These are phyloP conservation scores for Leiothrix lutea DNA, from an alignment of 2,113 vertebrate genomes.

Conservation along the genomic window DNA sequence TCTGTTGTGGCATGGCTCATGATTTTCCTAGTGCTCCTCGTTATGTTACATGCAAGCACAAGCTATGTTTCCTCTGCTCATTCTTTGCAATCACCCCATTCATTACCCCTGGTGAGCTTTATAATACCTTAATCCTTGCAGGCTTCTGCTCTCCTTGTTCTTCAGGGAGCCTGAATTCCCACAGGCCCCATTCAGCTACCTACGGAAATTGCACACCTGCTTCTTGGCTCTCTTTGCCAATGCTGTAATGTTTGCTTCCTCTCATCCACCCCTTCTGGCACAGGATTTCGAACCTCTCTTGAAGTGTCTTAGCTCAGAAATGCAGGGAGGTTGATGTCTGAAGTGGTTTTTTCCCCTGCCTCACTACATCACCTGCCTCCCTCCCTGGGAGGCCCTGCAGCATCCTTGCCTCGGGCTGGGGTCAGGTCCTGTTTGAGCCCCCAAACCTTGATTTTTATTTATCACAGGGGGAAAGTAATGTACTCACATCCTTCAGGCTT, in stretches of 20 bases:
- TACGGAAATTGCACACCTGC: constrained; percentile 6
- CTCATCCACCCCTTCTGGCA: background rate
- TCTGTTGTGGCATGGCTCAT: background rate
- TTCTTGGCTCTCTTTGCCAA: background rate
- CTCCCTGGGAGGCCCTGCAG: background rate
- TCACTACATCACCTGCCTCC: background rate
- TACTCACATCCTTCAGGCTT: background rate
- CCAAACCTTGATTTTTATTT: background rate
- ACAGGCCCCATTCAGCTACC: background rate
- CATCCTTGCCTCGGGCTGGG: rapidly evolving
- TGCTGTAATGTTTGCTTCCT: background rate
- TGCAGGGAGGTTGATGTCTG: background rate
- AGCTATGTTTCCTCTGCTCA: background rate
- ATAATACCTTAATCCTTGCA: background rate
- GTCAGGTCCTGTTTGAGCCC: background rate
- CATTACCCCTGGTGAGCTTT: background rate
- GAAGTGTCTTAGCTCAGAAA: background rate
- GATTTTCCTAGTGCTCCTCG: background rate
- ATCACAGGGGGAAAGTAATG: background rate
- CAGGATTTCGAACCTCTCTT: background rate
- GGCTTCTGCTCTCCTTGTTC: background rate
- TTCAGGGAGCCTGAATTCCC: constrained; percentile 5
- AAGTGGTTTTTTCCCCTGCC: background rate
- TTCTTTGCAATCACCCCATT: background rate
- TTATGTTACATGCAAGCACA: background rate